Base-by-base conservation (phyloP, 2,797 vertebrate species). In the Gymnoscopelus microlampas region DNA sequence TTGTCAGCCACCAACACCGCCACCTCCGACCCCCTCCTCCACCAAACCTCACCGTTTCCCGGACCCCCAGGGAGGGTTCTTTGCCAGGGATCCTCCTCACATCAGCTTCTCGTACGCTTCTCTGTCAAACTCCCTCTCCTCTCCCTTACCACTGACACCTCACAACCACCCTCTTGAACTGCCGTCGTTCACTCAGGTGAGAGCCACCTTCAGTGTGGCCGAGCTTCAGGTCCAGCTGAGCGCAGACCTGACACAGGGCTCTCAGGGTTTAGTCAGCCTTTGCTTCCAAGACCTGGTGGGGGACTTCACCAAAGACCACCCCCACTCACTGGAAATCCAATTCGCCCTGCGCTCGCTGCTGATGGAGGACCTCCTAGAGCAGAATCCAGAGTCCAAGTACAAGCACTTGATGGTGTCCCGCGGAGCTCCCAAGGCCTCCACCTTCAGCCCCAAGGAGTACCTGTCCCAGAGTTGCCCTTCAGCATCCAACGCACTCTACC, bases 401-500 rank as follows among this genome's bases (percentile, higher is more conserved):
- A 99, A 97, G 85, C 95, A 98, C 76, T 90, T 99, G 61, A 99
- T 99, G 95, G 95, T 99, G 51, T 99, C 98, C 23, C 95, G 93
- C 5, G 98, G 98, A 39, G 97, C 97, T 19, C 96, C 96, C 44
- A 99, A 99, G 67, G 92, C 96, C 0, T 98, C 97, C 59, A 95
- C 91, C 63, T 95, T 98, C 80, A 93, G 88, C 12, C 94, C 95
- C 29, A 99, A 97, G 78, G 98, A 99, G 0, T 99, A 98, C 51
- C 95, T 99, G 15, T 99, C 98, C 13, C 98, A 98, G 74, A 98
- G 97, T 57, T 99, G 98, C 70, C 98, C 98, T 0, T 95, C 90
- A 0, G 75, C 94, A 0, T 97, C 97, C 72, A 96, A 96, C 1
- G 94, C 92, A 53, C 90, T 95, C 15, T 97, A 92, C 59, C 97